Conservation (phyloP, 2,888 invertebrate genomes). For the Seladonia tumulorum region DNA sequence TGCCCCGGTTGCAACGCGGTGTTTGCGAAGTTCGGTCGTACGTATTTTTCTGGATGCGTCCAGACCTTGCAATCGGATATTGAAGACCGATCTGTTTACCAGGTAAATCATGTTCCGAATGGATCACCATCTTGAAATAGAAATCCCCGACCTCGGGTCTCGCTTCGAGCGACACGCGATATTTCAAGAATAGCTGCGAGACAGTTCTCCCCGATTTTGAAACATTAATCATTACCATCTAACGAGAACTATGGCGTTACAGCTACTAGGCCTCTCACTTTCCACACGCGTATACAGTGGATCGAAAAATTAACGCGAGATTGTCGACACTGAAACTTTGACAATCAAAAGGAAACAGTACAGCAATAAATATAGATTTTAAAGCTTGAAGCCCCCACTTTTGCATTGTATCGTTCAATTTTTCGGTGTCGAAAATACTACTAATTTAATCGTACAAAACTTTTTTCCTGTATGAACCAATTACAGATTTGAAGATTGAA, state of each 20-base stretch:
- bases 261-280: too few species aligned
- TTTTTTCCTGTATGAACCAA: too few species aligned
- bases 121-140: conserved; percentile 39
- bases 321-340: too few species aligned
- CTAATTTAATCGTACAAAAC: too few species aligned
- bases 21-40: background rate
- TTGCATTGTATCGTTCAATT: too few species aligned
- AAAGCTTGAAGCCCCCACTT: too few species aligned
- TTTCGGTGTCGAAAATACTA: too few species aligned
- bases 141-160: conserved; percentile 35
- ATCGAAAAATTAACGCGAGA: too few species aligned
- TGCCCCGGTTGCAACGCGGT: background rate
- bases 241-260: background rate
- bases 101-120: conserved; percentile 34
- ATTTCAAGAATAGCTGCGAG: conserved; percentile 27
- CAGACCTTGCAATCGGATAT: conserved; percentile 38
- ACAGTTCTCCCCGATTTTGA: background rate
- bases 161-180: conserved; percentile 38
- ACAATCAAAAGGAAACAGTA: too few species aligned
- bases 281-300: too few species aligned
- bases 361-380: too few species aligned
- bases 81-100: conserved; percentile 33
- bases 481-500: too few species aligned
- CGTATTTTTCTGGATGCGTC: conserved; percentile 8
- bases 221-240: background rate